A percentile compares a stretch with the other conserved stretches of the same genome.
Conservation (phyloP, 1,140 invertebrate genomes). For the Brachionus koreanus region DNA sequence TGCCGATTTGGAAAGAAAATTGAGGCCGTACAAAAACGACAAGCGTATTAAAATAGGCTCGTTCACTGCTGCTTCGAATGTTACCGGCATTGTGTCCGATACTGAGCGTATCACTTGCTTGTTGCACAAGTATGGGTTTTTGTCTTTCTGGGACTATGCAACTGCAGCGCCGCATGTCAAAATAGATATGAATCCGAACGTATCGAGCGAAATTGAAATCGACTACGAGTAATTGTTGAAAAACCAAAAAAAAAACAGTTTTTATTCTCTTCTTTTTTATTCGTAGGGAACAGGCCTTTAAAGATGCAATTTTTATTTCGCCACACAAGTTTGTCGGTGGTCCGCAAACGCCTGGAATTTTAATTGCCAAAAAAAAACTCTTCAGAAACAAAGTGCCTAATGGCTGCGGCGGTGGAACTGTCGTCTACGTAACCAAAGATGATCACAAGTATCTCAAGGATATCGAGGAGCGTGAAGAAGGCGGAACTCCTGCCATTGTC, state of each 20-base stretch:
- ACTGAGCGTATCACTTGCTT: conserved; percentile 75
- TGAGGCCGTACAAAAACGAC: conserved; percentile 47
- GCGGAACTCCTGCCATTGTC: conserved; percentile 75
- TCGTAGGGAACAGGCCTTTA: conserved; percentile 64
- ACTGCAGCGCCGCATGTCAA: conserved; percentile 73
- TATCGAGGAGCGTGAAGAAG: conserved; percentile 72
- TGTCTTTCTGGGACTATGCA: conserved; percentile 83
- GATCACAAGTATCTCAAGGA: conserved; percentile 64
- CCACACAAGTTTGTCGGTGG: conserved; percentile 86
- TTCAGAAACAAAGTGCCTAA: conserved; percentile 63
- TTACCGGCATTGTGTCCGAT: conserved; percentile 80
- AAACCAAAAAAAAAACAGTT: no score
- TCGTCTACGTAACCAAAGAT: conserved; percentile 64
- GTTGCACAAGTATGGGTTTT: conserved; percentile 74
- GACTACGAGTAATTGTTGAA: conserved; percentile 19
- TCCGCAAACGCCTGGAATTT: conserved; percentile 73
- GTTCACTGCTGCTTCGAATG: conserved; percentile 79
- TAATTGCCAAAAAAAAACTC: conserved; percentile 67
- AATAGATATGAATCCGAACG: conserved; percentile 77
- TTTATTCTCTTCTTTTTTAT: no score
- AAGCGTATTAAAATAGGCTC: conserved; percentile 70
- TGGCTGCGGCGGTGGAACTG: conserved; percentile 64
- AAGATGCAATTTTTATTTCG: conserved; percentile 85
- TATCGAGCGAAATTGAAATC: conserved; percentile 29
- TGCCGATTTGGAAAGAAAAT: conserved; percentile 67